Evolutionary conservation across 2,888 invertebrate species (phyloP).

Genomic region (Torymus tubicola): DNA sequence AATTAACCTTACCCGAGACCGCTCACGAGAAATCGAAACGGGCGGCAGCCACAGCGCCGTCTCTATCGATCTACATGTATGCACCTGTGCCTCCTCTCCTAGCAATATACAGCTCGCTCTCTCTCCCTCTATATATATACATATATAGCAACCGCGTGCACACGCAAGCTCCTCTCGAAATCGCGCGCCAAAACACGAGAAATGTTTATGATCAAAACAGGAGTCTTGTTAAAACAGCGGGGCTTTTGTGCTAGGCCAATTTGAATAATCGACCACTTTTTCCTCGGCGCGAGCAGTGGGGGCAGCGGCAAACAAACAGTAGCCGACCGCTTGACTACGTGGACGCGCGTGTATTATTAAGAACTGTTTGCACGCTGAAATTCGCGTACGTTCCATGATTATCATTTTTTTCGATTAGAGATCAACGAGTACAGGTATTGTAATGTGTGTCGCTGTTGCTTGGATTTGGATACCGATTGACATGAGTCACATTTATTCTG

Average conservation of each 20-base stretch:
- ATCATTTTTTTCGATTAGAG: constrained; percentile 5
- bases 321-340: no score
- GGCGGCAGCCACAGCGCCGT: no score
- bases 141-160: neutral
- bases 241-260: constrained; percentile 18
- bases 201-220: constrained; percentile 36
- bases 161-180: neutral
- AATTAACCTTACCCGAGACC: constrained; percentile 9
- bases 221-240: constrained; percentile 19
- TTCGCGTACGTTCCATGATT: neutral
- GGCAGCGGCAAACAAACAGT: constrained; percentile 2
- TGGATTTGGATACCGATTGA: no score
- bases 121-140: no score
- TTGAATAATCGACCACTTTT: constrained; percentile 31
- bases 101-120: no score
- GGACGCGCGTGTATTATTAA: neutral
- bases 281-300: neutral
- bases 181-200: neutral
- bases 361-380: neutral
- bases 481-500: no score
- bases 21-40: constrained; percentile 8
- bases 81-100: no score
- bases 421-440: neutral
- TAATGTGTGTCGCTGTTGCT: no score
- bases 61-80: neutral